Conservation (phyloP, 2,888 invertebrate genomes). For the Epistrophe eligans region DNA sequence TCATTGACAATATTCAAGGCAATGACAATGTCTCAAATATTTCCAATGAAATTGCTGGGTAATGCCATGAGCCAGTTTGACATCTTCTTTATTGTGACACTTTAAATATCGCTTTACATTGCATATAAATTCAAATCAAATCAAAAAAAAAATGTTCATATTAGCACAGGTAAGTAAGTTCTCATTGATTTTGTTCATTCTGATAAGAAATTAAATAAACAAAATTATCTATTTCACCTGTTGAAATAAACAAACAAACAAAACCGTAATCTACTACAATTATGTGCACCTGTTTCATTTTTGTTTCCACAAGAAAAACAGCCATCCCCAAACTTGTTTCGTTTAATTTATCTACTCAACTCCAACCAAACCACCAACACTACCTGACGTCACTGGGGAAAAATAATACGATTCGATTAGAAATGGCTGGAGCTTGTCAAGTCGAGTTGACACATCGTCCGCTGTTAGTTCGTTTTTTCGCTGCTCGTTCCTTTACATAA, state of each 20-base stretch:
- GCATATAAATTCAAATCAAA: too few relatives aligned
- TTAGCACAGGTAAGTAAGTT: too few relatives aligned
- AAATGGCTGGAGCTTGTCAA: constrained; percentile 73
- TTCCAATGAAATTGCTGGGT: too few relatives aligned
- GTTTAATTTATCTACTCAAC: constrained; percentile 64
- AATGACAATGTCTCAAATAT: too few relatives aligned
- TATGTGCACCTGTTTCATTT: constrained; percentile 64
- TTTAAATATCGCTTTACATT: too few relatives aligned
- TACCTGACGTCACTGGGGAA: constrained; percentile 72
- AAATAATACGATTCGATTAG: constrained; percentile 56
- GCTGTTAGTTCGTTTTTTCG: constrained; percentile 2
- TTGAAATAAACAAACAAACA: constrained; percentile 60
- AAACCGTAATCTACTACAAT: constrained; percentile 56
- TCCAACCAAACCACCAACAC: constrained; percentile 39
- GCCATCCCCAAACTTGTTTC: constrained; percentile 48
- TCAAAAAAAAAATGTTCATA: too few relatives aligned
- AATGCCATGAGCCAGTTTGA: too few relatives aligned
- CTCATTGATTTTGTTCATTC: not conserved
- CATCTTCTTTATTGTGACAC: too few relatives aligned
- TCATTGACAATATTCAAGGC: too few relatives aligned
- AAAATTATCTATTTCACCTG: constrained; percentile 50
- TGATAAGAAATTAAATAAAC: constrained; percentile 38
- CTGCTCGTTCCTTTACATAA: not conserved
- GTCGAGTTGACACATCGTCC: constrained; percentile 54
- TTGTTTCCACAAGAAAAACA: constrained; percentile 7